These are phyloP conservation scores for Lathamus discolor DNA, from an alignment of 2,113 vertebrate genomes.

Conservation along the genomic window DNA sequence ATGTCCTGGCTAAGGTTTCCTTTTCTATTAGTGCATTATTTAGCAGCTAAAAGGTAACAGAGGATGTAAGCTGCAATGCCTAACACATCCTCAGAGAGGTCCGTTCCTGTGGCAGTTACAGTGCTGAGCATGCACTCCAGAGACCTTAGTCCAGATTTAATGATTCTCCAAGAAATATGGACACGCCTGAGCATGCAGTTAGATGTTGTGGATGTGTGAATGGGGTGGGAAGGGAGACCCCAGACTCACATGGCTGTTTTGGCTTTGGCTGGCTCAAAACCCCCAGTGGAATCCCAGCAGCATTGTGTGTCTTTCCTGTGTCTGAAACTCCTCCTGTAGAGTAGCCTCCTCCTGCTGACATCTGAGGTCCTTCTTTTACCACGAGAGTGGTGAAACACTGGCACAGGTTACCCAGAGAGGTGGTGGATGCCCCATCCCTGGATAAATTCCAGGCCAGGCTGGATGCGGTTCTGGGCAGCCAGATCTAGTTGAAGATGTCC, in stretches of 20 bases:
- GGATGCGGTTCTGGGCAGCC: neutral
- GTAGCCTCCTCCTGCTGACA: neutral
- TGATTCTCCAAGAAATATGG: neutral
- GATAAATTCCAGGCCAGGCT: neutral
- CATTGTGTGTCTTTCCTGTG: neutral
- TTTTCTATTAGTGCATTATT: conserved; percentile 55
- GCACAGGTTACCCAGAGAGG: neutral
- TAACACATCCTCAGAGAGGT: neutral
- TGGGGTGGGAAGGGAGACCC: neutral
- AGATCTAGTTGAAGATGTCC: neutral
- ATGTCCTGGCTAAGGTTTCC: conserved; percentile 17
- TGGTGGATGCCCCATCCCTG: neutral
- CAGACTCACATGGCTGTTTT: accelerated
- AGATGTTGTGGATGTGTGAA: neutral
- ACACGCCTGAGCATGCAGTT: accelerated
- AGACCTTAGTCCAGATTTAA: neutral
- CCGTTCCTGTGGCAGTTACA: neutral
- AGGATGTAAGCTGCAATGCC: neutral
- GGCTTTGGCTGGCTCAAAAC: neutral
- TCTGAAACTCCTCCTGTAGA: neutral
- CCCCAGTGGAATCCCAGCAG: neutral
- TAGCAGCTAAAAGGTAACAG: neutral
- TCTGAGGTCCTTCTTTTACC: neutral
- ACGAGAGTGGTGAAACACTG: neutral
- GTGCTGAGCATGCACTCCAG: neutral